A percentile compares a stretch with the other conserved stretches of the same genome.
Evolutionary conservation across 53 echinoderm and acorn worm genomes (phyloP).

Genomic region (Paelopatides confundens): DNA sequence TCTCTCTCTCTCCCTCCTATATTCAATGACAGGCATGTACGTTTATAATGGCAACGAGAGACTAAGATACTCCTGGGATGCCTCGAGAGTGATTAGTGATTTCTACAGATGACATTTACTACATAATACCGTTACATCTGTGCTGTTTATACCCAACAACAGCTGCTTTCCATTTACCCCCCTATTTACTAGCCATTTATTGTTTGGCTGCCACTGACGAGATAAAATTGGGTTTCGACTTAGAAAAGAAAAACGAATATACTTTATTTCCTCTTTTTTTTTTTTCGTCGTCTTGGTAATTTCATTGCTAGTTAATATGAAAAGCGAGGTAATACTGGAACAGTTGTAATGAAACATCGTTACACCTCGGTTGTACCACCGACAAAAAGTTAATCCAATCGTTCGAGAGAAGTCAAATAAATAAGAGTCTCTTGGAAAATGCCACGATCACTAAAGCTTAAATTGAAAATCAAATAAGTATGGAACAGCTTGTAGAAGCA

Average conservation of each 20-base stretch:
- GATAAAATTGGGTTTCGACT: background rate
- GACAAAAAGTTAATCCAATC: background rate
- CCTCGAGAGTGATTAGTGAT: slow-evolving; percentile 11
- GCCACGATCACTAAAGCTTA: background rate
- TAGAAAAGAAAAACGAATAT: background rate
- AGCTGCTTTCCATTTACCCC: slow-evolving; percentile 21
- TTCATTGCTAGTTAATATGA: background rate
- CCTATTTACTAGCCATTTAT: background rate
- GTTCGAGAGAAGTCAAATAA: background rate
- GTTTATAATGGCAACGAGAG: background rate
- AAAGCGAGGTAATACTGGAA: background rate
- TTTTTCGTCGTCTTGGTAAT: background rate
- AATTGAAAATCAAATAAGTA: no score
- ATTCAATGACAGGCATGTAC: slow-evolving; percentile 4
- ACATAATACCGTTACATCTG: slow-evolving; percentile 9
- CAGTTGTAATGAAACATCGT: background rate
- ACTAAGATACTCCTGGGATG: slow-evolving; percentile 7
- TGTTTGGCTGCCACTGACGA: background rate
- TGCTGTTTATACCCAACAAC: slow-evolving; percentile 28
- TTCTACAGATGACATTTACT: slow-evolving; percentile 32
- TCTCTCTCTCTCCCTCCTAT: background rate
- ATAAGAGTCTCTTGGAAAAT: background rate
- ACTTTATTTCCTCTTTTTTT: background rate
- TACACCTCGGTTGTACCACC: background rate
- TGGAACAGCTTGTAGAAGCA: no score